These are phyloP conservation scores for Nemopilema nomurai DNA, from an alignment of 30 jellyfish, hydroid and myxozoan species.

Conservation along the genomic window DNA sequence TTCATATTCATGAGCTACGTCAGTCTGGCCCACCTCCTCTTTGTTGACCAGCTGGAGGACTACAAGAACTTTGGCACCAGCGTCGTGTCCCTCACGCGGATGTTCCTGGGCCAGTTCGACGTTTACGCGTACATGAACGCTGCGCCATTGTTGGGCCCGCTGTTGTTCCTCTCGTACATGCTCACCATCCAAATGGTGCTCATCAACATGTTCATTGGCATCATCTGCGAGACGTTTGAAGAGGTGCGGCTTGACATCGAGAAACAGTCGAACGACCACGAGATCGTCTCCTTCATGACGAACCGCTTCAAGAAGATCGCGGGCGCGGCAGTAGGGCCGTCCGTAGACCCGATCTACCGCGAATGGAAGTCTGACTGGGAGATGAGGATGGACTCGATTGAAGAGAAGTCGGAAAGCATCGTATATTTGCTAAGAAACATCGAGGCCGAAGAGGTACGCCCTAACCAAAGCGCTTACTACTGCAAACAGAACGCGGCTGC, in stretches of 20 bases:
- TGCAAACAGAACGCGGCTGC: too few species aligned
- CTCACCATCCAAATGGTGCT: slow-evolving; percentile 83
- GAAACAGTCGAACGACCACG: slow-evolving; percentile 80
- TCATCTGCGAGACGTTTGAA: slow-evolving; percentile 95
- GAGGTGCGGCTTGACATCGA: slow-evolving; percentile 74
- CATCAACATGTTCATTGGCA: slow-evolving; percentile 89
- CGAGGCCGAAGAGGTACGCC: slow-evolving; percentile 75
- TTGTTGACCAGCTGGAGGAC: slow-evolving; percentile 72
- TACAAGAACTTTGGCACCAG: slow-evolving; percentile 60
- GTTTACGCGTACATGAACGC: slow-evolving; percentile 56
- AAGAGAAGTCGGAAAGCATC: slow-evolving; percentile 72
- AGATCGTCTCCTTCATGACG: slow-evolving; percentile 78
- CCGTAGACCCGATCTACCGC: slow-evolving; percentile 85
- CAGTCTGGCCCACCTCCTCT: slow-evolving; percentile 70
- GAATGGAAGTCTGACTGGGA: slow-evolving; percentile 97
- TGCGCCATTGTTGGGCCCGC: slow-evolving; percentile 90
- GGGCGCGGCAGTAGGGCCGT: slow-evolving; percentile 75
- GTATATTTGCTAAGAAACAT: slow-evolving; percentile 67
- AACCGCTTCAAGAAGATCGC: slow-evolving; percentile 80
- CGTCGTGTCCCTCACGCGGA: slow-evolving; percentile 74
- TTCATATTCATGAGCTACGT: slow-evolving; percentile 87
- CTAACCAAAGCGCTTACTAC: too few species aligned
- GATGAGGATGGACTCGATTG: slow-evolving; percentile 74
- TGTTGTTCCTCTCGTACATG: slow-evolving; percentile 88
- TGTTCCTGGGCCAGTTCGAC: slow-evolving; percentile 90